These are phyloP conservation scores for Peromyscus aztecus DNA, from an alignment of 2,797 vertebrate genomes.

Conservation along the genomic window DNA sequence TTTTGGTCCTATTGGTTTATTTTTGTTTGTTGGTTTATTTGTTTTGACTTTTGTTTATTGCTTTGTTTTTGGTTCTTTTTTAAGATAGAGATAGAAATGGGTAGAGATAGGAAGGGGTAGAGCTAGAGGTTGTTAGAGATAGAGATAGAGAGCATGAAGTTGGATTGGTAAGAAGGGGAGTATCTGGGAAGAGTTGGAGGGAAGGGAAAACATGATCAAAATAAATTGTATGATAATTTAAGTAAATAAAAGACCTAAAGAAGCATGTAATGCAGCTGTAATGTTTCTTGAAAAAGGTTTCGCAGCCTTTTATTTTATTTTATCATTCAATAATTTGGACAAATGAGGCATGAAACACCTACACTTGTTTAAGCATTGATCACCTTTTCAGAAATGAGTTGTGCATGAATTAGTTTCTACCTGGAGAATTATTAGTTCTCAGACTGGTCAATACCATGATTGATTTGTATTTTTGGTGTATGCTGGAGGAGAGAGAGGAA, in stretches of 20 bases:
- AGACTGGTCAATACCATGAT: slow-evolving; percentile 49
- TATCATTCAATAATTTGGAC: slow-evolving; percentile 25
- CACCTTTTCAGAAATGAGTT: slow-evolving; percentile 41
- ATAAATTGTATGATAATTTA: background rate
- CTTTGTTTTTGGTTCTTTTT: background rate
- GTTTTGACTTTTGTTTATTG: background rate
- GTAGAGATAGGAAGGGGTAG: background rate
- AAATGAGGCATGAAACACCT: background rate
- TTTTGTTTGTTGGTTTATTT: background rate
- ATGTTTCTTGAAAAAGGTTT: background rate
- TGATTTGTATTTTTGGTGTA: slow-evolving; percentile 2
- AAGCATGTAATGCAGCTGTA: background rate
- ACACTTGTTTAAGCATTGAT: background rate
- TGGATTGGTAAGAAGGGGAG: too few species aligned
- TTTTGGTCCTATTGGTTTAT: background rate
- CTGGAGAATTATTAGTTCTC: slow-evolving; percentile 44
- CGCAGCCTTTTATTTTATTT: background rate
- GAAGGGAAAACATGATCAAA: background rate
- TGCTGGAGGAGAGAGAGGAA: background rate
- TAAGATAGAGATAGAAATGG: background rate
- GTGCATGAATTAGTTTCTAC: slow-evolving; percentile 21
- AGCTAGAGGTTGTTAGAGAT: background rate
- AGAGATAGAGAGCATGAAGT: background rate
- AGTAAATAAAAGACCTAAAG: background rate
- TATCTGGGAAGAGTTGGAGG: background rate